Base-by-base conservation (phyloP, 2,888 invertebrate species). In the Gymnoscelis rufifasciata region DNA sequence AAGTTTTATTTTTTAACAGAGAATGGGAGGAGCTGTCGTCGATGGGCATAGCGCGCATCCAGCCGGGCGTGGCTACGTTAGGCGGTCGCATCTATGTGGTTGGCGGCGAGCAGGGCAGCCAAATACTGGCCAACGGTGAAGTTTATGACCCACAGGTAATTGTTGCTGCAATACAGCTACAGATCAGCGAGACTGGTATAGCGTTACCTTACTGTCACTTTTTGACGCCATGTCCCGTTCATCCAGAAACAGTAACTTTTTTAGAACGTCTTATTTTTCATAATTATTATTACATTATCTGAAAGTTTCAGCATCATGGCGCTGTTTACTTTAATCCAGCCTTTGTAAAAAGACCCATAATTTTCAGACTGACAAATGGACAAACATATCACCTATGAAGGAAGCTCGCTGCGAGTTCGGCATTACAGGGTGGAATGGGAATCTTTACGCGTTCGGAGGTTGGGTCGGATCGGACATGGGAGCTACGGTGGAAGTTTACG, bases 391-490 rank as follows among this genome's bases (percentile, higher is more conserved):
- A 4, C 91, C 91, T 7, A 94, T 95, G 94, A 92, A 93, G 53
- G 93, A 94, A 59, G 94, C 95, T 0, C 90, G 97, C 13, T 97
- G 96, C 80, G 97, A 96, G 75, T 95, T 97, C 72, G 97, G 97
- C 1, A 82, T 97, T 52, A 95, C 95, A 66, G 93, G 94, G 8
- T 91, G 95, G 77, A 93, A 95, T 59, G 95, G 95, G 19, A 91
- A 91, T 64, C 81, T 97, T 48, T 96, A 94, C 72, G 97, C 96
- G 0, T 92, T 97, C 61, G 97, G 97, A 31, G 97, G 97, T 2
- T 97, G 97, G 97, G 93, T 97, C 24, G 97, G 97, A 0, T 94
- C 94, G 51, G 96, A 96, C 71, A 95, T 97, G 73, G 96, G 96
- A 1, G 93, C 94, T 14, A 93, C 94, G 0, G 94, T 97, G 54